These are phyloP conservation scores for Xenopus tropicalis DNA, from an alignment of 2,113 vertebrate species.

Conservation along the genomic window UCB_Xtro_10.0 CM004443.2:45524001-45524500, in stretches of 20 bases:
- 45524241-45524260: slow-evolving; percentile 3
- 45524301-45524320: not conserved
- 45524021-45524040: no score
- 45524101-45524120: not conserved
- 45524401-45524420: slow-evolving; percentile 5
- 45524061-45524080: not conserved
- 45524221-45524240: not conserved
- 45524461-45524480: slow-evolving; percentile 5
- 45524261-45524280: slow-evolving; percentile 6
- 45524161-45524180: slow-evolving; percentile 2
- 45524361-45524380: slow-evolving; percentile 3
- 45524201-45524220: not conserved
- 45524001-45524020: no score
- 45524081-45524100: not conserved
- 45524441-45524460: slow-evolving; percentile 1
- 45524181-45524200: not conserved
- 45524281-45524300: slow-evolving; percentile 3
- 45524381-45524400: not conserved
- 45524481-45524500: slow-evolving; percentile 2
- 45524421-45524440: not conserved
- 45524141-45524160: not conserved
- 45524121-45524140: slow-evolving; percentile 2
- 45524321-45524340: slow-evolving; percentile 3
- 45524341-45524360: not conserved
- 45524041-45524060: not conserved